phyloP scores from a whole-genome alignment of 2,888 invertebrate species.

The Lasioglossum vierecki region DNA sequence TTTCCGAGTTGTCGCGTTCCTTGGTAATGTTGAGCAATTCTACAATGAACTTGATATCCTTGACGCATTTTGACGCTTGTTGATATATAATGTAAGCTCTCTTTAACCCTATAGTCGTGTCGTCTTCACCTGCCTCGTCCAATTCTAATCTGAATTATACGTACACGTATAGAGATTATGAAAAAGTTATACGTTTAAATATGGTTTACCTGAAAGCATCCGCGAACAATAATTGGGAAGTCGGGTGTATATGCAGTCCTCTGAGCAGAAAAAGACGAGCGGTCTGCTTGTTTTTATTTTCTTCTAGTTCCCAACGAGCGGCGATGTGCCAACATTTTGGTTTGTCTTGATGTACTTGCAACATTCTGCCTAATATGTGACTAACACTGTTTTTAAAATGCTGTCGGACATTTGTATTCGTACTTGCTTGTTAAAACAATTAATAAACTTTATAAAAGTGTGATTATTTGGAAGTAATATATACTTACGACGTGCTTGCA shows the following conservation, averaged over 20 bases:
- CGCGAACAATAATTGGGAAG: slow-evolving; percentile 88
- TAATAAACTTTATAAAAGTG: neutral
- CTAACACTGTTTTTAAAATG: slow-evolving; percentile 80
- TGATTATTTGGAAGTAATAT: slow-evolving; percentile 18
- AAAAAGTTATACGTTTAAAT: neutral
- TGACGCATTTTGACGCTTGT: slow-evolving; percentile 86
- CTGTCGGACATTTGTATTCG: slow-evolving; percentile 64
- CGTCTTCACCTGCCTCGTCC: slow-evolving; percentile 59
- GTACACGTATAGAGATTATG: neutral
- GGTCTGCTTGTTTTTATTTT: slow-evolving; percentile 87
- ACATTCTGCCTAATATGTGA: slow-evolving; percentile 82
- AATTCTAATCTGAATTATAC: slow-evolving; percentile 71
- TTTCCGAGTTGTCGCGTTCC: slow-evolving; percentile 86
- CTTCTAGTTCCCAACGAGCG: slow-evolving; percentile 91
- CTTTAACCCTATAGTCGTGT: slow-evolving; percentile 83
- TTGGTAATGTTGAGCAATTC: slow-evolving; percentile 86
- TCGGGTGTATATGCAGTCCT: slow-evolving; percentile 90
- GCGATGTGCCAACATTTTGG: slow-evolving; percentile 92
- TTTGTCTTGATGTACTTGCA: slow-evolving; percentile 89
- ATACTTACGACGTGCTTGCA: slow-evolving; percentile 87
- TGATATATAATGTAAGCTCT: slow-evolving; percentile 87
- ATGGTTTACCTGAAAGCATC: slow-evolving; percentile 87
- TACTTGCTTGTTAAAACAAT: neutral
- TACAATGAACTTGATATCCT: slow-evolving; percentile 86
- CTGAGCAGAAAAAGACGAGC: slow-evolving; percentile 90